Base-by-base conservation (phyloP, 2,113 vertebrate species). In the Neomonachus schauinslandi region DNA sequence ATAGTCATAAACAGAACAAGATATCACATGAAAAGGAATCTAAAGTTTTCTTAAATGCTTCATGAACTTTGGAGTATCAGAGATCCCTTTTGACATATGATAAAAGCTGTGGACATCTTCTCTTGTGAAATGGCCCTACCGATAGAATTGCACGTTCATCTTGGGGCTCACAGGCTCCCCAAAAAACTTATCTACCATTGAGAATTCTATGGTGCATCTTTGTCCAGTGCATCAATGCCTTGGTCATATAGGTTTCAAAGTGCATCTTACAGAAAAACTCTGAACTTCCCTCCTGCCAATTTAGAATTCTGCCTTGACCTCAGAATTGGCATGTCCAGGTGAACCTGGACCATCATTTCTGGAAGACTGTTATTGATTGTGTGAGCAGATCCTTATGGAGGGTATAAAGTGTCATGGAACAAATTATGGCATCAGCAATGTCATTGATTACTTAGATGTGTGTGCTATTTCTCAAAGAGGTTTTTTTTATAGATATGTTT, bases 1-100 rank as follows among this genome's bases (percentile, higher is more conserved):
- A 97, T 98, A 89, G 94, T 96, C 90, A 95, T 71, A 95, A 98
- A 98, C 89, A 96, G 61, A 97, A 90, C 83, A 93, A 7, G 4
- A 81, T 89, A 71, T 95, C 94, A 95, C 93, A 89, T 93, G 95
- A 96, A 97, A 74, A 89, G 14, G 18, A 11, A n/a, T 51, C 55
- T 42, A 72, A 19, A 61, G 33, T 31, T 96, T 95, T 89, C 59
- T 89, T 65, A 65, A 96, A 61, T n/a, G 24, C 26, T 61, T 76
- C 57, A 14, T 71, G 55, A 91, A 51, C 26, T 72, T 12, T 59
- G 42, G 28, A 42, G 4, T 69, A 33, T 63, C 36, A 89, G 82
- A 86, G 33, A 94, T 2, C 7, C 16, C 49, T 63, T 16, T 53
- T 21, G 82, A 21, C 42, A 51, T 21, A 14, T 21, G n/a, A 82